Evolutionary conservation across 1,140 invertebrate genomes (phyloP), one percentile per base, ranked within the genome.

Genomic region (Drosophila orena): DNA sequence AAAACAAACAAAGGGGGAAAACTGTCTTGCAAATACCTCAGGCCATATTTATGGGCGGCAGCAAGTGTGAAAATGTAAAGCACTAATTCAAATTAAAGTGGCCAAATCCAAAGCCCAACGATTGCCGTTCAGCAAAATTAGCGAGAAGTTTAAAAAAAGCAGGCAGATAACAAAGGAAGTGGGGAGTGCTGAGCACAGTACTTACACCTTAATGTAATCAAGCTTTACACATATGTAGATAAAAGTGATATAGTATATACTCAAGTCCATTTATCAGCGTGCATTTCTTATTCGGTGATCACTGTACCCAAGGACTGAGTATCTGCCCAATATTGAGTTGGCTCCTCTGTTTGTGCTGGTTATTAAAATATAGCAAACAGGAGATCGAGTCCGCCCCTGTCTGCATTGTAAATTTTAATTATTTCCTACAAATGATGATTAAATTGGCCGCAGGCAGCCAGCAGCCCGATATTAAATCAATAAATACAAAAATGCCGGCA

Each of bases 381-480:
- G 50, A 71, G 59, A 59, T 56, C 70, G 42, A 44, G 7, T 46
- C 38, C 49, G 61, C 49, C 66, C 35, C 50, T 55, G 44, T 47
- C 64, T 74, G 58, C 72, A 86, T 85, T 85, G 81, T 86, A 81
- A 81, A 85, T 85, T 85, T 85, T 85, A 85, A 85, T 85, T 85
- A 85, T 85, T 85, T 85, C 72, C 81, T 85, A 88, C 81, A 88
- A 85, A 85, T 85, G 81, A 88, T 85, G 81, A 85, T 85, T 85
- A 85, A 85, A 85, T 85, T 85, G 78, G 83, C 81, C 83, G 61
- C 78, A 66, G 81, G 81, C 81, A 83, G 34, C 42, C 64, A 27
- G 35, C 52, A 64, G 60, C 50, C 83, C 78, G 83, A 85, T 85
- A 85, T 85, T 85, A 85, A 85, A 88, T 85, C 81, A 85, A 85